Evolutionary conservation across 2,888 invertebrate genomes (phyloP), one percentile per base, ranked within the genome.

Genomic region (Geotrupes spiniger): DNA sequence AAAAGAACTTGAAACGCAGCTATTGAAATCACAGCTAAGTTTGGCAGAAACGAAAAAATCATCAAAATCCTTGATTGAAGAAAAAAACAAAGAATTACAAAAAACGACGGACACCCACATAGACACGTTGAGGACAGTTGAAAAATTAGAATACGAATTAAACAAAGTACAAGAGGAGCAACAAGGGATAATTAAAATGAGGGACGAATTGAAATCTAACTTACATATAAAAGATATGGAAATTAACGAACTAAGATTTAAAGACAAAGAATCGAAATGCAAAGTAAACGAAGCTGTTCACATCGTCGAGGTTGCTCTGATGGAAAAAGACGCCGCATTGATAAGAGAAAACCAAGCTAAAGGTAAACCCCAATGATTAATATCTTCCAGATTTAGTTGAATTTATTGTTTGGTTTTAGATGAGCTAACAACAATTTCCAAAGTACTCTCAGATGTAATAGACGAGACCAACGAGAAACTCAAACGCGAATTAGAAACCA

Each of bases 261-360:
- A 77, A 36, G 78, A 79, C 52, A 64, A 65, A 11, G 73, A 75
- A 50, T 77, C 79, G 1, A 73, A 78, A 58, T 61, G 62, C 4
- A 82, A 81, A 63, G 76, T 83, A 1, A 74, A 74, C 4, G 82
- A 83, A 63, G 79, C 82, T 1, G 62, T 83, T 21, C 68, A 72
- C 26, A 58, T 83, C 1, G 77, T 79, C 16, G 82, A 83, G 58
- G 80, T 80, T 0, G 75, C 73, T 14, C 50, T 80, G 2, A 67
- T 66, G n/a, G 83, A 82, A 59, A 82, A 80, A 60, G 77, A 78
- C 48, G 70, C 74, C 2, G 78, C 79, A 2, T 55, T 79, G 4
- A 68, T 72, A 50, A 71, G 77, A 17, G 81, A 82, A 61, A 67
- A 65, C 36, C 56, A 69, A 37, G 68, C 74, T 2, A 65, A 60